Percentiles rank a stretch among this genome's conserved stretches.
These are phyloP conservation scores for Alligator mississippiensis DNA, from an alignment of 2,113 vertebrate species.

Conservation along the genomic window DNA sequence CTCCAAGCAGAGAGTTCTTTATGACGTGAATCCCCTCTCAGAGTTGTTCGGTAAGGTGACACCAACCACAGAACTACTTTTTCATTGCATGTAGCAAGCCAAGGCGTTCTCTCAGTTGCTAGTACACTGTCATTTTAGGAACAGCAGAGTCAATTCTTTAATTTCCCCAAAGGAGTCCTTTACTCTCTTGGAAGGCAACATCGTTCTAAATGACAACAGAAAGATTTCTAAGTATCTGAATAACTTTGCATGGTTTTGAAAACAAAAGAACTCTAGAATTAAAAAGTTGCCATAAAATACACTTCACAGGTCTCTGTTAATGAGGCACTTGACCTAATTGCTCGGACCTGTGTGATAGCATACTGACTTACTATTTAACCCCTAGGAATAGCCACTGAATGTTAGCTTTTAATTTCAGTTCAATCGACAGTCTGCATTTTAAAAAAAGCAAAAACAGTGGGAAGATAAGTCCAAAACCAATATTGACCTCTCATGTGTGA, in stretches of 20 bases:
- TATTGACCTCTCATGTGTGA: background rate
- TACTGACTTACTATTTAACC: background rate
- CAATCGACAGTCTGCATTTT: background rate
- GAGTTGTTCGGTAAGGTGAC: background rate
- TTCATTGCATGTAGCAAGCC: accelerated
- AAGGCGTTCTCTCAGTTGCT: background rate
- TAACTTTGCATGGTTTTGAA: background rate
- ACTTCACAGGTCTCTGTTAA: slow-evolving; percentile 19
- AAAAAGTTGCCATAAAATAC: background rate
- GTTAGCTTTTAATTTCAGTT: slow-evolving; percentile 12
- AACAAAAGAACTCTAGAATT: background rate
- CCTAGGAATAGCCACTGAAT: slow-evolving; percentile 5
- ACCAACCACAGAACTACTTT: background rate
- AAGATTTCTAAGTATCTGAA: background rate
- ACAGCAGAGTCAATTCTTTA: background rate
- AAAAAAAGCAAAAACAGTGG: background rate
- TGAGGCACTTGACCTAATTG: background rate
- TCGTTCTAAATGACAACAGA: background rate
- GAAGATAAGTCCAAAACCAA: background rate
- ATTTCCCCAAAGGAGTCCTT: background rate
- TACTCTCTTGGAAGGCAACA: background rate
- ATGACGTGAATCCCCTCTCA: background rate
- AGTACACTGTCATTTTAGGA: background rate
- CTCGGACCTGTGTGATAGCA: background rate
- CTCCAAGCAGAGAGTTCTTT: background rate